A percentile compares a stretch with the other conserved stretches of the same genome.
phyloP scores from a whole-genome alignment of 2,888 invertebrate genomes.

The Helleia helle region DNA sequence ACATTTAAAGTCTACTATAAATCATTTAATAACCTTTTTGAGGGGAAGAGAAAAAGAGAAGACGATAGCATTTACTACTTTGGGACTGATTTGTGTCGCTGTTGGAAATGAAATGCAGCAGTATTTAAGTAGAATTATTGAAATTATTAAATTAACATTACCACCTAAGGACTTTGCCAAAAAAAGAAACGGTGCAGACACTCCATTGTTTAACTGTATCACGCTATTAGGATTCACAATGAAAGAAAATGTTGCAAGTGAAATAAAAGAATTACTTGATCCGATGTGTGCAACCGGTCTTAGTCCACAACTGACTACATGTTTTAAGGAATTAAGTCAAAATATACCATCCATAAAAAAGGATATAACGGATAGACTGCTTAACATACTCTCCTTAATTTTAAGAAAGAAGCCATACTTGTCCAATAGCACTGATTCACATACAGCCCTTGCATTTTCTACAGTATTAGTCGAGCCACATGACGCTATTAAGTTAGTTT shows the following conservation, averaged over 20 bases:
- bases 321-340: constrained; percentile 91
- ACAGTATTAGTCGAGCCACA: constrained; percentile 69
- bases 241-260: constrained; percentile 82
- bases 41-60: constrained; percentile 89
- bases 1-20: constrained; percentile 83
- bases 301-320: constrained; percentile 91
- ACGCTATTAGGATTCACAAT: constrained; percentile 93
- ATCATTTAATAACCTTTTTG: constrained; percentile 84
- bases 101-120: constrained; percentile 86
- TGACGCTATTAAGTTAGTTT: constrained; percentile 89
- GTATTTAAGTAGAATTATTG: constrained; percentile 88
- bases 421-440: constrained; percentile 71
- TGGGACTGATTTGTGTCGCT: constrained; percentile 94
- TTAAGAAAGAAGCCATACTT: constrained; percentile 89
- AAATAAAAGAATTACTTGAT: constrained; percentile 88
- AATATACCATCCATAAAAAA: constrained; percentile 91
- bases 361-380: constrained; percentile 92
- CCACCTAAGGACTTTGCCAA: constrained; percentile 86
- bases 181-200: constrained; percentile 83
- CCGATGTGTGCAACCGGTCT: constrained; percentile 94
- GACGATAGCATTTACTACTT: constrained; percentile 89
- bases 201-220: constrained; percentile 95
- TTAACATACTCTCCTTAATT: constrained; percentile 92
- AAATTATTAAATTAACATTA: constrained; percentile 81
- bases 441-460: constrained; percentile 52